phyloP scores from a whole-genome alignment of 2,113 vertebrate genomes.

The Takifugu bimaculatus region DNA sequence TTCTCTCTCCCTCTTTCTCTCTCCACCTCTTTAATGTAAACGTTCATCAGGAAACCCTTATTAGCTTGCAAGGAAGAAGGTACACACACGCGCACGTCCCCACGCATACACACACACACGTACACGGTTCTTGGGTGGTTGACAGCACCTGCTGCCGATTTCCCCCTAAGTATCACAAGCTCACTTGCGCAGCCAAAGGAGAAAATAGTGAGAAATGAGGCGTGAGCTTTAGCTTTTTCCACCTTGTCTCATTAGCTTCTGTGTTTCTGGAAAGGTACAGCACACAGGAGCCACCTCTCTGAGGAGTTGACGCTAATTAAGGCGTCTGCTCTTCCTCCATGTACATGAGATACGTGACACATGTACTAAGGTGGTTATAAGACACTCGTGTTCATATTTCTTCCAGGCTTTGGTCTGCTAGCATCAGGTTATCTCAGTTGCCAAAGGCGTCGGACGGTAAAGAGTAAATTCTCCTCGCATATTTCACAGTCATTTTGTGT shows the following conservation, averaged over 20 bases:
- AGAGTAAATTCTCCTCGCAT: too few species aligned
- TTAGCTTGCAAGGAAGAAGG: slow-evolving; percentile 37
- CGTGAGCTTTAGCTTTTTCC: slow-evolving; percentile 11
- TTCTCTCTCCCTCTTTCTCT: background rate
- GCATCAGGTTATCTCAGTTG: too few species aligned
- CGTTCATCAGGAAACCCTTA: slow-evolving; percentile 36
- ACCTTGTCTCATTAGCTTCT: slow-evolving; percentile 1
- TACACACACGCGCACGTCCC: slow-evolving; percentile 6
- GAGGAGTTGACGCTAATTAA: too few species aligned
- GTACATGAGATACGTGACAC: too few species aligned
- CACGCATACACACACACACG: slow-evolving; percentile 15
- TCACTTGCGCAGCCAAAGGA: slow-evolving; percentile 1
- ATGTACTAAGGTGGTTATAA: too few species aligned
- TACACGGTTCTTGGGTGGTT: background rate
- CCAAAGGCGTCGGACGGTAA: too few species aligned
- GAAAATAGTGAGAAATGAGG: background rate
- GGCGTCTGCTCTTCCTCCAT: too few species aligned
- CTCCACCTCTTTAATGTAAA: slow-evolving; percentile 37
- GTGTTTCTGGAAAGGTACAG: background rate
- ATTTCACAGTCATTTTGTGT: too few species aligned
- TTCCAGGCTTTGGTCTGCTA: too few species aligned
- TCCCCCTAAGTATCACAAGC: slow-evolving; percentile 17
- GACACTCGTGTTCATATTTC: too few species aligned
- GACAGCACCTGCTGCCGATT: slow-evolving; percentile 30
- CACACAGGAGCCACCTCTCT: too few species aligned